A percentile compares a stretch with the other conserved stretches of the same genome.
phyloP scores from a whole-genome alignment of 2,113 vertebrate species.

The Perca flavescens region DNA sequence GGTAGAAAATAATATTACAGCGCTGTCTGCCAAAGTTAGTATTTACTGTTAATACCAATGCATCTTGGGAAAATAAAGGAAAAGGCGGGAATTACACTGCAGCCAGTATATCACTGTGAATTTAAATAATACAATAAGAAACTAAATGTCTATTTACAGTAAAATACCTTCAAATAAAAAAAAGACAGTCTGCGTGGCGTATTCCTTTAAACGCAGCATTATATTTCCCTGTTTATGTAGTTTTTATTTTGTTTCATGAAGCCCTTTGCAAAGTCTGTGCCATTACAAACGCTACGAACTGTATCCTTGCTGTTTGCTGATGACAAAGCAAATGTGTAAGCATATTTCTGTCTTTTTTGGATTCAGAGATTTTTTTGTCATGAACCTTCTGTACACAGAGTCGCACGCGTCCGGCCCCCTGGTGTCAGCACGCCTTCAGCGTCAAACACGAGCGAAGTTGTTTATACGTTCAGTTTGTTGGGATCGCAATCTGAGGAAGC shows the following conservation, averaged over 20 bases:
- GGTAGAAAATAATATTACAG: no score
- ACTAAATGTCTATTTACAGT: no score
- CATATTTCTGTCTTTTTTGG: neutral
- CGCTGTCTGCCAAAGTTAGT: no score
- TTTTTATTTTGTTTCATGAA: neutral
- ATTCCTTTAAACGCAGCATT: neutral
- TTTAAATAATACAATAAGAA: no score
- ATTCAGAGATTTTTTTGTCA: neutral
- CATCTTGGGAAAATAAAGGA: no score
- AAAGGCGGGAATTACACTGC: no score
- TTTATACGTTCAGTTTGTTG: neutral
- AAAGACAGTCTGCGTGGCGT: no score
- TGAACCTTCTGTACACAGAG: neutral
- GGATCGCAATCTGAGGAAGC: neutral
- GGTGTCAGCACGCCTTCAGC: neutral
- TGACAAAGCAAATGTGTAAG: neutral
- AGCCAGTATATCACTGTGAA: no score
- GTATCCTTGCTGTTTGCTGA: neutral
- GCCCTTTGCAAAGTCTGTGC: neutral
- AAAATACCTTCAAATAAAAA: no score
- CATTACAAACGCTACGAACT: neutral
- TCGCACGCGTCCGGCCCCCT: neutral
- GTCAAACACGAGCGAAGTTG: neutral
- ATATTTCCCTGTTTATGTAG: neutral
- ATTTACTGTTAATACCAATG: no score